These are phyloP conservation scores for Scolopax mira DNA, from an alignment of 2,113 vertebrate species.

Conservation along the genomic window DNA sequence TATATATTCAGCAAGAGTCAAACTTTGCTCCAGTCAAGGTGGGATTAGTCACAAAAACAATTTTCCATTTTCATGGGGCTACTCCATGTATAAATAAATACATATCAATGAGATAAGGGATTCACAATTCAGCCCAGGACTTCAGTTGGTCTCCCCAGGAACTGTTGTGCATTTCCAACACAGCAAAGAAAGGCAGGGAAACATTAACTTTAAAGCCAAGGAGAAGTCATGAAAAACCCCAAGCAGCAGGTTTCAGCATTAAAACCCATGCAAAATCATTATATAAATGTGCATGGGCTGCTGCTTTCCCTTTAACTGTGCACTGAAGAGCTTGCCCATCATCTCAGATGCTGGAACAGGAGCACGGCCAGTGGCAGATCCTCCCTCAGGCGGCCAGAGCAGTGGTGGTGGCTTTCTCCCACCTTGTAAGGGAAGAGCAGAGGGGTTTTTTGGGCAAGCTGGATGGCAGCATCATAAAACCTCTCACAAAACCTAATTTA, in stretches of 20 bases:
- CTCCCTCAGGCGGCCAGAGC: background rate
- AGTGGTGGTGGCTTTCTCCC: background rate
- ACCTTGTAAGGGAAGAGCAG: background rate
- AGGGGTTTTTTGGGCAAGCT: background rate
- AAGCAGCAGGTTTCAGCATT: background rate
- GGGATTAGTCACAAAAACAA: background rate
- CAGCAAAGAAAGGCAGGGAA: background rate
- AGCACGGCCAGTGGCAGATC: background rate
- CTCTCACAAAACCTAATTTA: background rate
- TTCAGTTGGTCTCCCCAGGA: background rate
- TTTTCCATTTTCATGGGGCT: background rate
- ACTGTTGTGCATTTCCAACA: background rate
- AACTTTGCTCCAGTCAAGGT: background rate
- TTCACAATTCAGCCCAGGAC: background rate
- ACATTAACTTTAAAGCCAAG: background rate
- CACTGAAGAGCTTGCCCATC: background rate
- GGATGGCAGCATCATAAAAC: fast-evolving
- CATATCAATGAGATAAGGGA: background rate
- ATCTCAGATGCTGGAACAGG: background rate
- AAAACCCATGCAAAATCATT: background rate
- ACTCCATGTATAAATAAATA: background rate
- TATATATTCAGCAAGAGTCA: background rate
- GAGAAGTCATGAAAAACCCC: background rate
- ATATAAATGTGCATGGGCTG: background rate
- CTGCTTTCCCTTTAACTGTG: background rate